Percentiles rank a stretch among this genome's conserved stretches.
Conservation (phyloP, 2,888 invertebrate genomes). For the Meganola albula region DNA sequence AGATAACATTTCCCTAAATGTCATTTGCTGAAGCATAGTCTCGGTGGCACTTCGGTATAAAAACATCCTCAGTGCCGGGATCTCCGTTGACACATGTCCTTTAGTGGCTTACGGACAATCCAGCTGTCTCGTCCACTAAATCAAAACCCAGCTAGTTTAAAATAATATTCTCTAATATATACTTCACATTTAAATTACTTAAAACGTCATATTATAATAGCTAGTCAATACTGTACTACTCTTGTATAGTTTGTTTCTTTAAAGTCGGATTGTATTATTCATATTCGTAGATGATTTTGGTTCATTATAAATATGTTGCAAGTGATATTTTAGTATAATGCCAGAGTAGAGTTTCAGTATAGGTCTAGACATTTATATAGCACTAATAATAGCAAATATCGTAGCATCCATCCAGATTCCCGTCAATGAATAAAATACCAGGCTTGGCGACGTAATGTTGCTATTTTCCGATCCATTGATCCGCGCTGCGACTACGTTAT, state of each 20-base stretch:
- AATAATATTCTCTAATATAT: too few relatives aligned
- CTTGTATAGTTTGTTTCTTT: too few relatives aligned
- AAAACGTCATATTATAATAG: too few relatives aligned
- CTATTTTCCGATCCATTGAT: not conserved
- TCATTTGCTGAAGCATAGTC: conserved; percentile 23
- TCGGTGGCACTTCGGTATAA: conserved; percentile 30
- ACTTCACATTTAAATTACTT: too few relatives aligned
- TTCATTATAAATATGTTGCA: too few relatives aligned
- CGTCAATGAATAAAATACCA: too few relatives aligned
- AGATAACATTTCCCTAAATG: conserved; percentile 23
- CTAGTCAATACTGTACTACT: too few relatives aligned
- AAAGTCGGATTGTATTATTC: too few relatives aligned
- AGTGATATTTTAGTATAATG: conserved; percentile 30
- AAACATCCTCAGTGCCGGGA: conserved; percentile 39
- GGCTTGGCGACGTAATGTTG: not conserved
- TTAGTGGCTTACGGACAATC: conserved; percentile 49
- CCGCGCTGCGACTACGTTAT: not conserved
- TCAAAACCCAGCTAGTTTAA: too few relatives aligned
- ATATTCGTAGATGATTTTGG: too few relatives aligned
- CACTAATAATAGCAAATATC: conserved; percentile 1
- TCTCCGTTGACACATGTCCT: conserved; percentile 54
- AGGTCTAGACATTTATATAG: conserved; percentile 1
- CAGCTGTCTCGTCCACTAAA: conserved; percentile 35
- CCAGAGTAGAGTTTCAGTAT: conserved; percentile 21
- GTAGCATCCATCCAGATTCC: not conserved